Conservation (phyloP, 2,797 vertebrate species). For the Oreonectes daqikongensis region DNA sequence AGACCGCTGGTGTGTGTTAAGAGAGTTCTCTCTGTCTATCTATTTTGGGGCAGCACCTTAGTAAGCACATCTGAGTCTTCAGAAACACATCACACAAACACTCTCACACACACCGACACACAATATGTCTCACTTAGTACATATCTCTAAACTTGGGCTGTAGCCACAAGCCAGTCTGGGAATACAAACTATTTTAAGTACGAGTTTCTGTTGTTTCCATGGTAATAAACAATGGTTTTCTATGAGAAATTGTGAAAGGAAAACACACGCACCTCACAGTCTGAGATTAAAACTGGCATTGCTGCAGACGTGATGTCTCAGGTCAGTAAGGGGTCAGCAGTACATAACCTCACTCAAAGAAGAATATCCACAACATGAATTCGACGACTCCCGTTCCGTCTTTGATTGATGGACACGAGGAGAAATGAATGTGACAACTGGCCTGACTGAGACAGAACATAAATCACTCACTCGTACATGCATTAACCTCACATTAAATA, state of each 20-base stretch:
- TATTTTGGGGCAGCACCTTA: constrained; percentile 44
- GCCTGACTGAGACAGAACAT: background rate
- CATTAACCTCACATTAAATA: constrained; percentile 11
- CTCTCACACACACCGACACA: constrained; percentile 9
- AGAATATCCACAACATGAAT: background rate
- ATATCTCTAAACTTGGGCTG: background rate
- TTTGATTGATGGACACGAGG: background rate
- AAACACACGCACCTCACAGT: background rate
- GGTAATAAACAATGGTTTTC: background rate
- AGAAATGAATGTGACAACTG: background rate
- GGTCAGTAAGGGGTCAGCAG: background rate
- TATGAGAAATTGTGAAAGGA: background rate
- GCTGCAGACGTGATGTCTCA: background rate
- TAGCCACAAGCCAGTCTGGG: background rate
- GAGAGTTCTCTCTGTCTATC: constrained; percentile 19
- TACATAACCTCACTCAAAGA: background rate
- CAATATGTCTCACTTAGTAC: background rate
- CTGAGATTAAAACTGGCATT: background rate
- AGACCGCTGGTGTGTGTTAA: background rate
- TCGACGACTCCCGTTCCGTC: background rate
- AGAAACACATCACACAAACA: constrained; percentile 19
- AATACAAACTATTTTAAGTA: constrained; percentile 12
- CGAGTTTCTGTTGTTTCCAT: background rate
- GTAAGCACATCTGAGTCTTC: constrained; percentile 31
- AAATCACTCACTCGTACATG: background rate